Evolutionary conservation across 2,113 vertebrate genomes (phyloP).

Genomic region (Alligator sinensis): DNA sequence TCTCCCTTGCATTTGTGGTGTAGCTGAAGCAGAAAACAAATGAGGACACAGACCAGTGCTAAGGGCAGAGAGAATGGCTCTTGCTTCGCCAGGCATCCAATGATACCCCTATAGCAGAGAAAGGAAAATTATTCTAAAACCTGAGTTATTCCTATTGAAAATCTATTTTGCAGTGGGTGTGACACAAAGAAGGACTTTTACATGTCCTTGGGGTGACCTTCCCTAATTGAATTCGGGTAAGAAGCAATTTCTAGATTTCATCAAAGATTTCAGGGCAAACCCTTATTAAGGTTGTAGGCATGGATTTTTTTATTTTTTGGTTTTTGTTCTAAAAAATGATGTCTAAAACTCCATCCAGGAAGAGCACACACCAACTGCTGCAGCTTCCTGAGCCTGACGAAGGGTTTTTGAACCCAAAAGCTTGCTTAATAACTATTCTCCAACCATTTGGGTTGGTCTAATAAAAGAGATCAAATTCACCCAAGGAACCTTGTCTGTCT

Average conservation of each 20-base stretch:
- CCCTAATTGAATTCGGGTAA: background rate
- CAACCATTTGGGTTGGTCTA: too few relatives aligned
- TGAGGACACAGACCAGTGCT: background rate
- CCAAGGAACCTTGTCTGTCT: too few relatives aligned
- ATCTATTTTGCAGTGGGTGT: fast-evolving
- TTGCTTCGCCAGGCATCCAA: background rate
- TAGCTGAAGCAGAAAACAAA: background rate
- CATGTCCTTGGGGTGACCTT: background rate
- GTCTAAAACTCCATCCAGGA: too few relatives aligned
- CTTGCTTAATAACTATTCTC: too few relatives aligned
- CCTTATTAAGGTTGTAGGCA: background rate
- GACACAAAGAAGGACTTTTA: background rate
- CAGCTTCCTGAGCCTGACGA: too few relatives aligned
- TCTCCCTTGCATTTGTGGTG: fast-evolving
- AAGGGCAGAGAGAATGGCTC: background rate
- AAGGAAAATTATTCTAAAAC: background rate
- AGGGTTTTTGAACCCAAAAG: too few relatives aligned
- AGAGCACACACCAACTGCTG: too few relatives aligned
- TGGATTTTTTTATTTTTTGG: too few relatives aligned
- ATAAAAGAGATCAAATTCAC: too few relatives aligned
- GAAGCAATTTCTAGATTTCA: background rate
- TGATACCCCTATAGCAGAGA: background rate
- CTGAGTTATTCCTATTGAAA: background rate
- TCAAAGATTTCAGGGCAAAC: background rate
- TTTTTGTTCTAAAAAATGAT: too few relatives aligned